Conservation (phyloP, 1,140 invertebrate genomes). For the Heliothis subflexa region DNA sequence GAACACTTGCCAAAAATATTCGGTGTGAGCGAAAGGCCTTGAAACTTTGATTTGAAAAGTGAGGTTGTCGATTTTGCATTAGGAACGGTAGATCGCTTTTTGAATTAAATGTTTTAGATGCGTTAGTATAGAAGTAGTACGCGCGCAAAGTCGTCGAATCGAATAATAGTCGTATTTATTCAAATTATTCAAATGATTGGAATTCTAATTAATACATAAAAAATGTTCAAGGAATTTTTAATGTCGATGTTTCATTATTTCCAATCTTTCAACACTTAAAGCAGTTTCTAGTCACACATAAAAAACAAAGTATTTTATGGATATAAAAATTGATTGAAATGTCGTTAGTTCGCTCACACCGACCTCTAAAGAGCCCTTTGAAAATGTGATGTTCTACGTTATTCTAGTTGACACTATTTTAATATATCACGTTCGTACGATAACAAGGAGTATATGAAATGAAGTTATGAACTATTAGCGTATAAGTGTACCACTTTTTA, state of each 20-base stretch:
- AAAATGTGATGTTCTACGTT: conserved; percentile 79
- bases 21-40: conserved; percentile 68
- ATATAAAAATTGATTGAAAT: conserved; percentile 24
- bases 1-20: conserved; percentile 69
- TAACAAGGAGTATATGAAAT: conserved; percentile 67
- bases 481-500: conserved; percentile 69
- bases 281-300: conserved; percentile 46
- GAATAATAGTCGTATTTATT: not conserved
- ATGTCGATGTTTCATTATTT: not conserved
- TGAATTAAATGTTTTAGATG: conserved; percentile 40
- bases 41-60: conserved; percentile 36
- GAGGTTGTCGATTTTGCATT: not conserved
- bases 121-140: conserved; percentile 16
- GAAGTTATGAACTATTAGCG: conserved; percentile 77
- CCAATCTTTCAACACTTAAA: conserved; percentile 16
- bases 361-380: conserved; percentile 57
- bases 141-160: not conserved
- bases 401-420: conserved; percentile 77
- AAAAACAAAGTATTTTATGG: conserved; percentile 43
- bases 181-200: conserved; percentile 10
- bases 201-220: not conserved
- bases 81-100: conserved; percentile 10
- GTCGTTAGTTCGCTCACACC: conserved; percentile 68
- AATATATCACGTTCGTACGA: conserved; percentile 76
- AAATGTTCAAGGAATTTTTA: not conserved